Percentiles rank a stretch among this genome's conserved stretches.
phyloP scores from a whole-genome alignment of 1,140 invertebrate species.

The Drosophila mojavensis region DNA sequence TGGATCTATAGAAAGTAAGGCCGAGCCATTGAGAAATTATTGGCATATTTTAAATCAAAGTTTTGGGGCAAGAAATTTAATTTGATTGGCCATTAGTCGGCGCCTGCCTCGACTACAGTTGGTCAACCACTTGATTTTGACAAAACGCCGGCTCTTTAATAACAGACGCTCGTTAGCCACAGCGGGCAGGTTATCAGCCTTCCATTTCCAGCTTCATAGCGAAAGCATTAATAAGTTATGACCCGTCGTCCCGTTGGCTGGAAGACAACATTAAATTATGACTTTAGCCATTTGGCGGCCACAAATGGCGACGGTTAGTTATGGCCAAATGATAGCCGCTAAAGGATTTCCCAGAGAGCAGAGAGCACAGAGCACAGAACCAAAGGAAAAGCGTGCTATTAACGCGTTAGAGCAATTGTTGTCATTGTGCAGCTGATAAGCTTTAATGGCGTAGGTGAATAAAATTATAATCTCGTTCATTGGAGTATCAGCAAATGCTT shows the following conservation, averaged over 20 bases:
- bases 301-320: constrained; percentile 57
- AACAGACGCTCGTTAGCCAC: constrained; percentile 46
- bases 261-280: constrained; percentile 64
- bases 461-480: constrained; percentile 6
- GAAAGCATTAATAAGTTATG: constrained; percentile 15
- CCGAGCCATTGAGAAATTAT: constrained; percentile 54
- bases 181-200: constrained; percentile 33
- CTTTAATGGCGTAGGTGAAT: not conserved
- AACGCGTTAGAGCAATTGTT: constrained; percentile 9
- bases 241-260: not conserved
- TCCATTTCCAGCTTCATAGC: not conserved
- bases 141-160: constrained; percentile 43
- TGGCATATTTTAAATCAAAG: constrained; percentile 66
- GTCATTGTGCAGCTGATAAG: constrained; percentile 14
- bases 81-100: constrained; percentile 49
- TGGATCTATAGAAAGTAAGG: not conserved
- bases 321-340: constrained; percentile 40
- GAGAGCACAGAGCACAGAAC: not conserved
- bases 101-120: not conserved
- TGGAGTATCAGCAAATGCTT: too few species aligned
- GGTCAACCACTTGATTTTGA: constrained; percentile 38
- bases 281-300: constrained; percentile 57
- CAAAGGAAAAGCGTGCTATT: constrained; percentile 11
- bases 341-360: constrained; percentile 50
- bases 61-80: constrained; percentile 49